Evolutionary conservation across 2,113 vertebrate species (phyloP), one percentile per base, ranked within the genome.

Genomic region (Saccopteryx leptura): DNA sequence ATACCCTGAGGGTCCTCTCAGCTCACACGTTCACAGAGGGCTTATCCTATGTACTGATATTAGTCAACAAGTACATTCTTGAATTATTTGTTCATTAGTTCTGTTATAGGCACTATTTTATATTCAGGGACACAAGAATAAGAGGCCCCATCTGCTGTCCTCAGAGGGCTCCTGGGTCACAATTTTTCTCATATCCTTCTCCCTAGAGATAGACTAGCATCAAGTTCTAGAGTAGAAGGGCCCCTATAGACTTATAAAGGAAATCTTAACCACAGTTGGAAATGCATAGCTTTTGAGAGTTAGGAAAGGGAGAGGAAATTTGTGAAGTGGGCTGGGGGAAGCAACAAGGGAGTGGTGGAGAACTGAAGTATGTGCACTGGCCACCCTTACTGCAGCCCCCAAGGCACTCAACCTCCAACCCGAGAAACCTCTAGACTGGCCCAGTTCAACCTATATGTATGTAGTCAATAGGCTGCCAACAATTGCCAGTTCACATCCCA

Each of bases 171-270:
- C 48, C 12, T 23, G 21, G 13, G 28, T 8, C 17, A 76, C 15
- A 9, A 21, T 84, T n/a, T 90, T 90, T 56, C 78, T 18, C 48
- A 75, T 24, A 56, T 26, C 65, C 28, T 75, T 84, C 23, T 19
- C 23, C 31, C 28, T 90, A 65, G 33, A 31, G 31, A 88, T 78
- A 39, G 7, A 74, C 18, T 7, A 93, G 63, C 39, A 66, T 9
- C 69, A 75, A 28, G 24, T 69, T 94, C 46, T 71, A 71, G 39
- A 89, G 33, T 48, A 74, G 60, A 86, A 65, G 48, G 4, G 81
- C 93, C 75, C 83, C n/a, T 87, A 72, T 66, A 76, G 65, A 84
- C 39, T 93, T 76, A 12, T 24, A 90, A 66, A 94, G 48, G 74
- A 82, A 91, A 69, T 24, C 18, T 5, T 63, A 65, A 33, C 54